Conservation (phyloP, 2,797 vertebrate genomes). For the Coluber constrictor region DNA sequence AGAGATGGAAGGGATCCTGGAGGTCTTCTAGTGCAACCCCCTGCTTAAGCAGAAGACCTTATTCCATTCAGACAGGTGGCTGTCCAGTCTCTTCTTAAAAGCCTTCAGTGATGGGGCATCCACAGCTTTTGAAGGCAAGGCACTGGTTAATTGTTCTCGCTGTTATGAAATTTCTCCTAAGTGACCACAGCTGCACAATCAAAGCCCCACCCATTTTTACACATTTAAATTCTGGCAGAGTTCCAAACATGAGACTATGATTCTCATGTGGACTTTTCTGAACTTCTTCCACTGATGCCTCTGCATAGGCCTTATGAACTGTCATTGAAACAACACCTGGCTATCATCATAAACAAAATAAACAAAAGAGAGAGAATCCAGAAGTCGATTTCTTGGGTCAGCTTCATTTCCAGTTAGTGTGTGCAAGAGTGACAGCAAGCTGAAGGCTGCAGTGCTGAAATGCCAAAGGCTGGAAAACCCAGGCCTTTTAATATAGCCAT, state of each 20-base stretch:
- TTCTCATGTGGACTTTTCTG: background rate
- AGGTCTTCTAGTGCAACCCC: background rate
- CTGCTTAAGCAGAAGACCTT: background rate
- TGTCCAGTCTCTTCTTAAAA: background rate
- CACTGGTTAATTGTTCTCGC: background rate
- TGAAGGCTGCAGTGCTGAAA: background rate
- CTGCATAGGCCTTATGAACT: background rate
- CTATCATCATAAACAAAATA: background rate
- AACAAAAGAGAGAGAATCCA: background rate
- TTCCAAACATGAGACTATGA: background rate
- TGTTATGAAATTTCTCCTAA: background rate
- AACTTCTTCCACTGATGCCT: background rate
- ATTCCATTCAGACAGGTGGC: background rate
- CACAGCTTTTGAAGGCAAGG: background rate
- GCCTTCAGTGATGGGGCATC: background rate
- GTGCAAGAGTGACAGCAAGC: background rate
- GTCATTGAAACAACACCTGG: background rate
- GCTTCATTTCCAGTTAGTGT: background rate
- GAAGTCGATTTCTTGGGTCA: background rate
- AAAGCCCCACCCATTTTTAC: background rate
- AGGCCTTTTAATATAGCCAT: background rate
- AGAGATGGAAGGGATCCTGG: background rate
- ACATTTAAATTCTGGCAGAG: background rate
- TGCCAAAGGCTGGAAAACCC: background rate
- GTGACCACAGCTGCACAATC: background rate